Evolutionary conservation across 2,797 vertebrate species (phyloP), one percentile per base, ranked within the genome.

Genomic region (Crenuchus spilurus): DNA sequence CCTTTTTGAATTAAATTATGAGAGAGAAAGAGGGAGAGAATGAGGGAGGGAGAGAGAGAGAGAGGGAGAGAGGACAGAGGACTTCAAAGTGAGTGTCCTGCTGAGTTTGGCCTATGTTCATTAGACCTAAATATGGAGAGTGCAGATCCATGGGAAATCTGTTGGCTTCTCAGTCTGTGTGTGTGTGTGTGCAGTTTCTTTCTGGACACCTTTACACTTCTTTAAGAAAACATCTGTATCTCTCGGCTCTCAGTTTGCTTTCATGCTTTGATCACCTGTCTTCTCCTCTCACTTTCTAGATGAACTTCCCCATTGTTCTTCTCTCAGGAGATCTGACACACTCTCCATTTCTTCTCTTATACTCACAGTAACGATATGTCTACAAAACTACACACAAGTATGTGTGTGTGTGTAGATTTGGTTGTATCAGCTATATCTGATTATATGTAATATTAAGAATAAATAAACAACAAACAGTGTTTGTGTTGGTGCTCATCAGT

Each of bases 21-120:
- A 58, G 28, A 28, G 60, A 24, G 55, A 11, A 42, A 60, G 35
- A 16, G 54, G 13, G 7, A 30, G 18, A 60, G 4, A 58, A 48
- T n/a, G 18, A 46, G 24, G 6, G 24, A 63, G 7, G 14, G 35
- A 52, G 26, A 24, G 22, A 67, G n/a, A 49, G 20, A 61, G 70
- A 35, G 44, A 69, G 44, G 11, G 35, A 39, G 63, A 37, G 39
- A 49, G 44, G 11, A n/a, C 11, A 22, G 35, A 35, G 72, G 16
- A 67, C 39, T 60, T 61, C 41, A 71, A 60, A 71, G 55, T 16
- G 24, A 61, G 67, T 57, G 20, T 72, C 64, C 42, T 72, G 41
- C 48, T 33, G 55, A 72, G 57, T 57, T 55, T 30, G 26, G 54
- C 44, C 60, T 52, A 49, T 75, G 64, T 75, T 68, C 55, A 62